Conservation (phyloP, 2,113 vertebrate species). For the Callospermophilus lateralis region DNA sequence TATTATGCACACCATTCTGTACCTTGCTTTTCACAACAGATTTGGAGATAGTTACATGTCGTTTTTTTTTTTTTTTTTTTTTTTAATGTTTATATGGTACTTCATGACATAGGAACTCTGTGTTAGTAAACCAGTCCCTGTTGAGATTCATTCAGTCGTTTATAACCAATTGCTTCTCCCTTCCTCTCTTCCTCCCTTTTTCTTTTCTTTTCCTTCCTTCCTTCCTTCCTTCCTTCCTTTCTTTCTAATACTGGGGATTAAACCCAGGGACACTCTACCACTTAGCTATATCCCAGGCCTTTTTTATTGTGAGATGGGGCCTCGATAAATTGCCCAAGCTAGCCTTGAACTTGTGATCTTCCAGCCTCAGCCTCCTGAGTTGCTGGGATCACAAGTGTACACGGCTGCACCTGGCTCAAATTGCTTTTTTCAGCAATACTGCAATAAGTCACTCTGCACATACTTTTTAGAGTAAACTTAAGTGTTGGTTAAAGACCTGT, state of each 20-base stretch:
- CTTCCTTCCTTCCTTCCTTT: too few relatives aligned
- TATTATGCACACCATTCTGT: neutral
- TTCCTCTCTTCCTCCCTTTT: too few relatives aligned
- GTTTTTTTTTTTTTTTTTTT: neutral
- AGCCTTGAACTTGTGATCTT: too few relatives aligned
- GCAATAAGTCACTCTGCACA: neutral
- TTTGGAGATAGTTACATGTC: neutral
- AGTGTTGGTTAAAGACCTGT: conserved; percentile 23
- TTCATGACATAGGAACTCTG: neutral
- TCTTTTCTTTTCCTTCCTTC: too few relatives aligned
- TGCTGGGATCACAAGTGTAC: too few relatives aligned
- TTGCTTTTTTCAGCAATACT: neutral
- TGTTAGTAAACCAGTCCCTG: neutral
- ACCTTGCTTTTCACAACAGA: neutral
- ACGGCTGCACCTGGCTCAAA: too few relatives aligned
- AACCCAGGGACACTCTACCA: too few relatives aligned
- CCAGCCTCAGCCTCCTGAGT: too few relatives aligned
- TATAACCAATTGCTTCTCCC: neutral
- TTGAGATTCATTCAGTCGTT: conserved; percentile 29
- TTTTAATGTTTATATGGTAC: neutral
- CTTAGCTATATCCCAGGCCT: too few relatives aligned
- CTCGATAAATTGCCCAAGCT: too few relatives aligned
- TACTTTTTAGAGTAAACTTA: neutral
- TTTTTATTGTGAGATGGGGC: too few relatives aligned
- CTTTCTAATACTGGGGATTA: too few relatives aligned